phyloP scores from a whole-genome alignment of 2,113 vertebrate species.

The Gambusia holbrooki region DNA sequence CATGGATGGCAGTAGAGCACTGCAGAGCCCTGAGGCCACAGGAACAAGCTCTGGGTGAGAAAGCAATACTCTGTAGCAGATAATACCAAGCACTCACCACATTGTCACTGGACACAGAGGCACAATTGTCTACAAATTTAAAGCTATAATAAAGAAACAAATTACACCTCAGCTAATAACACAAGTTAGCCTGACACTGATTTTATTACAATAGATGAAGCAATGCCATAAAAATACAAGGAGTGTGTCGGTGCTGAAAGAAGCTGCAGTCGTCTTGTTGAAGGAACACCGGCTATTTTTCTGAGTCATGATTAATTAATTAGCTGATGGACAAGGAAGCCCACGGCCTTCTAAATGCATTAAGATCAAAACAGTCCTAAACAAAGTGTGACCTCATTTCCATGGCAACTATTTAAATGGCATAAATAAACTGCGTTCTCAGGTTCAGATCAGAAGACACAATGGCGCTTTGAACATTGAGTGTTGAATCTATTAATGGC shows the following conservation, averaged over 20 bases:
- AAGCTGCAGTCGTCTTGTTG: conserved; percentile 52
- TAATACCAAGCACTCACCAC: conserved; percentile 13
- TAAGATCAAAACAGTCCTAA: conserved; percentile 72
- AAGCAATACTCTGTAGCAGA: conserved; percentile 38
- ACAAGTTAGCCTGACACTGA: conserved; percentile 37
- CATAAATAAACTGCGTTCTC: conserved; percentile 62
- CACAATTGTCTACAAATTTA: conserved; percentile 23
- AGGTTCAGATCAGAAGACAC: conserved; percentile 49
- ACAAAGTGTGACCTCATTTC: conserved; percentile 70
- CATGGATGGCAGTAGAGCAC: conserved; percentile 78
- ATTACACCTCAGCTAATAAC: conserved; percentile 57
- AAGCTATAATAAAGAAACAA: conserved; percentile 26
- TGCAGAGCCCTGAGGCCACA: conserved; percentile 47
- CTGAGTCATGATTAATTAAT: conserved; percentile 77
- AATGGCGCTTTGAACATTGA: conserved; percentile 49
- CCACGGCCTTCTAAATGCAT: conserved; percentile 67
- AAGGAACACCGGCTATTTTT: conserved; percentile 59
- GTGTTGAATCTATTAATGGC: conserved; percentile 68
- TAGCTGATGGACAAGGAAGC: conserved; percentile 69
- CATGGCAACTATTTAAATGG: conserved; percentile 71
- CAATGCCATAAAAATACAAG: conserved; percentile 2
- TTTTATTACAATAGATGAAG: conserved; percentile 40
- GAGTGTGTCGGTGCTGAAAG: conserved; percentile 29
- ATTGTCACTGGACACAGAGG: conserved; percentile 17
- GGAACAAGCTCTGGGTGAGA: conserved; percentile 49